Conservation (phyloP, 2,797 vertebrate species). For the Chrysocyon brachyurus region DNA sequence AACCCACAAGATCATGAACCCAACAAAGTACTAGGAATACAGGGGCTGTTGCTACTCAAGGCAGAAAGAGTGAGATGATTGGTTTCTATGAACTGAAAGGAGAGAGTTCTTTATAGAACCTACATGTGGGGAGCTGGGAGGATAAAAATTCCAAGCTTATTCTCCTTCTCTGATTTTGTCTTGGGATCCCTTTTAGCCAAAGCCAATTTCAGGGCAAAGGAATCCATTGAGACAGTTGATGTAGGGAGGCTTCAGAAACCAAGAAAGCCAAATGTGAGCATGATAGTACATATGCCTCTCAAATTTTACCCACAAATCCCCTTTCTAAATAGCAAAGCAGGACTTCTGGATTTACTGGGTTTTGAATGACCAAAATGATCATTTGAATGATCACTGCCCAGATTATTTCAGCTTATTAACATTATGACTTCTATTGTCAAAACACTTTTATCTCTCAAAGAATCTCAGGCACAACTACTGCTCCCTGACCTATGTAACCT, state of each 20-base stretch:
- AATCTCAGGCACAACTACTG: background rate
- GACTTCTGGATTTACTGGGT: background rate
- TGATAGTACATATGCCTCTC: rapidly evolving
- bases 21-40: background rate
- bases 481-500: background rate
- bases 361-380: background rate
- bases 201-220: background rate
- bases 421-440: background rate
- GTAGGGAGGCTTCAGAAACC: background rate
- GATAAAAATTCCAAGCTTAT: background rate
- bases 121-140: background rate
- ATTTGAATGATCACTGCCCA: background rate
- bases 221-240: background rate
- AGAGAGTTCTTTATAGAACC: background rate
- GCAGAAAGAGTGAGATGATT: background rate
- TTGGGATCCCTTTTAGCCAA: background rate
- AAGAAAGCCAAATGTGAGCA: background rate
- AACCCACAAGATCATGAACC: background rate
- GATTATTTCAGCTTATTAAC: background rate
- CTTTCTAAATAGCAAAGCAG: background rate
- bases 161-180: background rate
- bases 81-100: background rate
- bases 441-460: background rate
- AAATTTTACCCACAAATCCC: background rate
- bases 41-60: background rate